Base-by-base conservation (phyloP, 2,888 invertebrate genomes). In the Xanthostigma xanthostigma region DNA sequence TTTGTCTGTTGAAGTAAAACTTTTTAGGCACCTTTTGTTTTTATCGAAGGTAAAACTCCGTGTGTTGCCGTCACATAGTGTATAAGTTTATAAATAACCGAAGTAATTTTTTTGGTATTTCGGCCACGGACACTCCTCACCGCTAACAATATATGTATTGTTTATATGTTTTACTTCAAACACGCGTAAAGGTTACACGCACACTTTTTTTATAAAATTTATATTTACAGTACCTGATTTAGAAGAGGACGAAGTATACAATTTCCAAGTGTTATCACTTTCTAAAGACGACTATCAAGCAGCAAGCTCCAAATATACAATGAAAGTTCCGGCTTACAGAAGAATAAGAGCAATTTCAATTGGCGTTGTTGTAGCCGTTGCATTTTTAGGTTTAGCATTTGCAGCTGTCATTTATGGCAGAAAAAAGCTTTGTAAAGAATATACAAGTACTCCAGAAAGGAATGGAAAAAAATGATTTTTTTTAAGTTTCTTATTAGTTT, bases 231-330 rank as follows among this genome's bases (percentile, higher is more conserved):
- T 89, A 55, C 74, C 76, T 57, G 74, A 75, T 53, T 69, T 87
- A 54, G 75, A 78, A 56, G 87, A 87, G 60, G 87, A 87, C 54
- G 76, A 72, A 57, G 74, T 71, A 46, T 89, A 89, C 64, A 73
- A 75, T 58, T 81, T 89, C 59, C 81, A 83, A 65, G 84, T 91
- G 50, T 64, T 76, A 52, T 81, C 87, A 1, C 67, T 78, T 50
- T 75, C 80, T 0, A 61, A 69, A 2, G 73, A 74, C 49, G 76
- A 76, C 59, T 78, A 74, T 55, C 71, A 78, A 55, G 73, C 77
- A n/a, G 70, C 74, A 41, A 76, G 80, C 54, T 78, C 77, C 43
- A 77, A 75, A 55, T 72, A 81, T 44, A 69, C 71, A 50, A 67
- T 84, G 49, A 73, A 73, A 51, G 81, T 85, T 57, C 85, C 87